Evolutionary conservation across 2,888 invertebrate genomes (phyloP), one percentile per base, ranked within the genome.

Genomic region (Catotricha subobsoleta): DNA sequence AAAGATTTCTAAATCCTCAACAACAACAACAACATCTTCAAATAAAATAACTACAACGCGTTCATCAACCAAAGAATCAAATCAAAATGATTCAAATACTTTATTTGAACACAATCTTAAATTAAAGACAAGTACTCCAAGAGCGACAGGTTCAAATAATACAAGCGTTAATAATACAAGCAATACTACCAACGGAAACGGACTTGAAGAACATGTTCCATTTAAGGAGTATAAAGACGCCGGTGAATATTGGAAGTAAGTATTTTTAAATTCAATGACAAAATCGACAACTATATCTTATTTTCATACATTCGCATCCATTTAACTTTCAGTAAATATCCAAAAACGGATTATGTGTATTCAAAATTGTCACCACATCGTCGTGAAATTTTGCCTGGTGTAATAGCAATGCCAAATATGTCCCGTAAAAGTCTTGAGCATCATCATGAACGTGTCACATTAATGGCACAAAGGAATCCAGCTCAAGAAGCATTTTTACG

Each of bases 321-420:
- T n/a, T n/a, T 47, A 42, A 40, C 39, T 64, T 66, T 13, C 68
- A 88, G 88, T 60, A 77, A 76, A 61, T 83, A 79, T 57, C 87
- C 86, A 5, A 90, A 90, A 65, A 90, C 88, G 45, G 88, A 88
- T 63, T 88, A 86, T 65, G 87, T 87, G 8, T 90, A 90, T 60
- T 84, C 87, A 2, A 73, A 71, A 47, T 65, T 78, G 49, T 87
- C 86, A n/a, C 76, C 76, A 49, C 81, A 80, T 65, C 75, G 84
- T 40, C 76, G 80, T 50, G 80, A 80, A 58, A 64, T 83, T 43
- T 79, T 78, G 0, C 81, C 81, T 1, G 84, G 84, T 2, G 72
- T 83, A 42, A 69, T 84, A 47, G 79, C 80, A 20, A 82, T 84
- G 71, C 87, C 87, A 3, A 88, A 90, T 62, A 87, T 90, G 87